These are phyloP conservation scores for Erethizon dorsatum DNA, from an alignment of 2,797 vertebrate genomes.

Conservation along the genomic window DNA sequence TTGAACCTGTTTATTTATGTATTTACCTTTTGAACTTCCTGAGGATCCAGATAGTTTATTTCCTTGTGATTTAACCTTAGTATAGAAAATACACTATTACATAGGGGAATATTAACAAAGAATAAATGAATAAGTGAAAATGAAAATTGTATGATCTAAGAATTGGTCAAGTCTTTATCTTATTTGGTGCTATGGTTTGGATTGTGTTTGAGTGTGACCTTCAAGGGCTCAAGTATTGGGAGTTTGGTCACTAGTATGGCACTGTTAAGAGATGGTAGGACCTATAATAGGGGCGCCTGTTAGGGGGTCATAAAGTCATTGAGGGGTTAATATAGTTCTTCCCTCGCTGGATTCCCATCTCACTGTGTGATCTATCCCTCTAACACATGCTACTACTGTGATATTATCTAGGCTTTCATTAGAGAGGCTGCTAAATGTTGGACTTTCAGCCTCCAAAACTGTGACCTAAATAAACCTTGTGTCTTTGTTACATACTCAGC, in stretches of 20 bases:
- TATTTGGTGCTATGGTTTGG: background rate
- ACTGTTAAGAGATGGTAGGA: background rate
- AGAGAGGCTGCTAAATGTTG: background rate
- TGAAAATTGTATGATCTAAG: background rate
- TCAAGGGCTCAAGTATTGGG: background rate
- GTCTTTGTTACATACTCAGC: background rate
- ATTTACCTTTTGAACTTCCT: background rate
- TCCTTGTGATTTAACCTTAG: background rate
- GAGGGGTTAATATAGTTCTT: background rate
- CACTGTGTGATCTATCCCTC: background rate
- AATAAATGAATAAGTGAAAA: slow-evolving; percentile 11
- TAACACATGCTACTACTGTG: background rate
- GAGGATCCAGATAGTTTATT: background rate
- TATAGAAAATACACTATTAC: background rate
- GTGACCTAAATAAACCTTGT: background rate
- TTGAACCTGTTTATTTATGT: background rate
- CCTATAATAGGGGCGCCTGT: background rate
- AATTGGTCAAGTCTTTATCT: background rate
- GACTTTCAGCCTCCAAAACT: background rate
- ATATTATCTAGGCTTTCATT: background rate
- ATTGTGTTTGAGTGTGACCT: background rate
- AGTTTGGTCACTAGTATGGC: background rate
- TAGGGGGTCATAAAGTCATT: background rate
- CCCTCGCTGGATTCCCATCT: background rate
- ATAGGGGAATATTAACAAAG: background rate